phyloP scores from a whole-genome alignment of 2,888 invertebrate genomes.

The Tromatobia lineatoria region DNA sequence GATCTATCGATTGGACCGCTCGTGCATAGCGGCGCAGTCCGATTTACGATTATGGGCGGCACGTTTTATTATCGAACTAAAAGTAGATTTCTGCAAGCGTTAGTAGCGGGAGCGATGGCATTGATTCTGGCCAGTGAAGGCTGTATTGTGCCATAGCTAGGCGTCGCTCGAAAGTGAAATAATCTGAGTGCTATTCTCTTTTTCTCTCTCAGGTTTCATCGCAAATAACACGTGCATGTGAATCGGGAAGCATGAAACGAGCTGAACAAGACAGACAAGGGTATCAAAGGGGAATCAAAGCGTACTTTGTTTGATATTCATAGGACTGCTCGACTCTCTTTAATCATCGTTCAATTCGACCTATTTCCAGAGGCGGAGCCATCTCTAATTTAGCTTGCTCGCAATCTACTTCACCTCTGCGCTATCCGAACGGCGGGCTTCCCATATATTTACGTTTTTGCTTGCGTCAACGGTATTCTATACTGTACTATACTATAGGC shows the following conservation, averaged over 20 bases:
- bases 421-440: background rate
- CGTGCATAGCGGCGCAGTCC: slow-evolving; percentile 3
- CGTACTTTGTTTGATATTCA: slow-evolving; percentile 31
- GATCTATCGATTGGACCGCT: slow-evolving; percentile 30
- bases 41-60: slow-evolving; percentile 38
- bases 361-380: slow-evolving; percentile 20
- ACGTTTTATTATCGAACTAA: slow-evolving; percentile 29
- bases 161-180: background rate
- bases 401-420: background rate
- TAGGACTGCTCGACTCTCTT: slow-evolving; percentile 31
- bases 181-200: background rate
- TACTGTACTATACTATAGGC: slow-evolving; percentile 5
- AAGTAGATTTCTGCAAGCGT: slow-evolving; percentile 2
- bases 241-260: background rate
- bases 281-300: slow-evolving; percentile 19
- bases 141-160: background rate
- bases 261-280: background rate
- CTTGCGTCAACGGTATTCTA: slow-evolving; percentile 24
- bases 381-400: slow-evolving; percentile 30
- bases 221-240: background rate
- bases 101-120: background rate
- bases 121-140: slow-evolving; percentile 21
- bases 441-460: slow-evolving; percentile 41
- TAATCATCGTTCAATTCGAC: slow-evolving; percentile 43
- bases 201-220: background rate